Percentiles rank a stretch among this genome's conserved stretches.
phyloP scores from a whole-genome alignment of 2,797 vertebrate genomes.

The Coregonus suidteri region DNA sequence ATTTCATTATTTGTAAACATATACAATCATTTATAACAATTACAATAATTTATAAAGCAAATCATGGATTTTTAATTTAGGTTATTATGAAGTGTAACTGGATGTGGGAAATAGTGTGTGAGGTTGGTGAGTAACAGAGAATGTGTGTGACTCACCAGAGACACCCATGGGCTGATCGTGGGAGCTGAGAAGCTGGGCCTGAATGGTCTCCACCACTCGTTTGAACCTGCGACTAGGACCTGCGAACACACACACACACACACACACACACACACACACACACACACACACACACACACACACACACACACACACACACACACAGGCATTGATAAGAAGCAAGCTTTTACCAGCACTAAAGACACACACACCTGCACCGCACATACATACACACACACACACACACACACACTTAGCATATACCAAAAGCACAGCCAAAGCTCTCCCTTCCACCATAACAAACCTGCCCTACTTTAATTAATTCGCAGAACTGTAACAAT shows the following conservation, averaged over 20 bases:
- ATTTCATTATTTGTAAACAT: not conserved
- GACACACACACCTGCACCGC: not conserved
- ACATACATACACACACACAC: not conserved
- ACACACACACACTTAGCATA: not conserved
- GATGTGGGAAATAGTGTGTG: not conserved
- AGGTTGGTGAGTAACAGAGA: constrained; percentile 13
- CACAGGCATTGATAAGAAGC: not conserved
- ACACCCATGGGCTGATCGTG: constrained; percentile 90
- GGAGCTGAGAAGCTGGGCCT: constrained; percentile 90
- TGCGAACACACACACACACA: constrained; percentile 47
- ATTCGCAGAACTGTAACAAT: not conserved
- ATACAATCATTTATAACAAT: not conserved
- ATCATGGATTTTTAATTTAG: not conserved
- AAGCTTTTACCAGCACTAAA: too few relatives aligned
- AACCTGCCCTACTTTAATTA: constrained; percentile 5
- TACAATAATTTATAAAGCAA: not conserved
- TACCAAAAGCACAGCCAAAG: not conserved
- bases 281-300: constrained; percentile 16
- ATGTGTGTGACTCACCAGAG: constrained; percentile 76
- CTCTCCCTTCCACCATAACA: not conserved
- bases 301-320: constrained; percentile 6
- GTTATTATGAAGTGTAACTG: not conserved
- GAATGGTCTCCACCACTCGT: constrained; percentile 92
- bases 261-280: not conserved
- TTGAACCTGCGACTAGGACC: constrained; percentile 94